Base-by-base conservation (phyloP, 2,888 invertebrate species). In the Volucella bombylans region DNA sequence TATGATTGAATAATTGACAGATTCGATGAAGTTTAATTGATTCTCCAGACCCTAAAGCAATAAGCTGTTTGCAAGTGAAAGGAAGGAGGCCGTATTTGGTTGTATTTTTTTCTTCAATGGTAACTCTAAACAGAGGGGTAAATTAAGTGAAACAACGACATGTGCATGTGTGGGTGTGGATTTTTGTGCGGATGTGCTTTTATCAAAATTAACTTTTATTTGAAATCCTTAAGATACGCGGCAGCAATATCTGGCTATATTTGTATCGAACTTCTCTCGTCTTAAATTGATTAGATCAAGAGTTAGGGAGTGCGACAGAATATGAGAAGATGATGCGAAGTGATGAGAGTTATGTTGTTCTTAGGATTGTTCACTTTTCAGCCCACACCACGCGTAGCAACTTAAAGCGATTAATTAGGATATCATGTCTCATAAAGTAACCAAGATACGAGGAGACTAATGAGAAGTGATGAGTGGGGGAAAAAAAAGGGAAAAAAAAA, bases 171-270 rank as follows among this genome's bases (percentile, higher is more conserved):
- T 12, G 23, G 15, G 49, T 39, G 55, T 47, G 41, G 11, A 9
- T 72, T 52, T 18, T 31, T 18, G 50, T 38, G 57, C 45, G 6
- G 4, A 31, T 31, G 6, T 31, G 61, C 77, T 57, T 59, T 65
- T 59, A 72, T 62, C 23, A 65, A 83, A 83, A 83, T 83, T 80
- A 83, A 65, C 72, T 82, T 82, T 78, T 65, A 83, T 71, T 83
- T 74, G 59, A 83, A 65, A 74, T 83, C 74, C 74, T 65, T 18
- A 78, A 73, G 72, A 72, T 62, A 72, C 71, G 61, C 65, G 41
- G 54, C n/a, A 14, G 59, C 43, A 55, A 38, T 14, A 62, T 14
- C 11, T 11, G 23, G 4, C 55, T 41, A 12, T 18, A 49, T 54
- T 45, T 76, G 52, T 76, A 68, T 76, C 67, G 61, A 61, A 45